phyloP scores from a whole-genome alignment of 2,113 vertebrate genomes.

The Syngnathus floridae region DNA sequence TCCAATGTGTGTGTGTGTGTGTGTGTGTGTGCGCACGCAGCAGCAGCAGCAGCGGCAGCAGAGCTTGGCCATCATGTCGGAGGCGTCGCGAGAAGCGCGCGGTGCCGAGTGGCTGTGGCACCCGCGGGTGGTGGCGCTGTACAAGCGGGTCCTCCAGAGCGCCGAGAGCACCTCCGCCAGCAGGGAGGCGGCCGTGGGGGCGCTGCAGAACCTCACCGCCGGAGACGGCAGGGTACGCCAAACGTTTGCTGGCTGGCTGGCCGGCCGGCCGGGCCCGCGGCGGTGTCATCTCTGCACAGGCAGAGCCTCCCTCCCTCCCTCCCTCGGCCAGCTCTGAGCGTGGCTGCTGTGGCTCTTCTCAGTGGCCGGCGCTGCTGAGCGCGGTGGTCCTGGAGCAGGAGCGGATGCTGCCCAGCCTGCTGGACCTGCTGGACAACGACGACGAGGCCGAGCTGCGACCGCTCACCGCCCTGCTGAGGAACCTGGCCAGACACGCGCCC shows the following conservation, averaged over 20 bases:
- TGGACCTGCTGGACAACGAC: slow-evolving; percentile 79
- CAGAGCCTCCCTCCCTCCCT: too few species aligned
- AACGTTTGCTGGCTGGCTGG: not conserved
- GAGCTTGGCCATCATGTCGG: slow-evolving; percentile 77
- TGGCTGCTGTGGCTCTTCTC: slow-evolving; percentile 12
- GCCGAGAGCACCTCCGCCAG: slow-evolving; percentile 76
- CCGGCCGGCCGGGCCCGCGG: too few species aligned
- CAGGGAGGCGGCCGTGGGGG: slow-evolving; percentile 80
- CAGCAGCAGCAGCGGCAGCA: slow-evolving; percentile 67
- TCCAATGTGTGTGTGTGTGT: too few species aligned
- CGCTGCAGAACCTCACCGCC: slow-evolving; percentile 89
- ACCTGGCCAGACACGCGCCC: slow-evolving; percentile 79
- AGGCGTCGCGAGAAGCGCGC: slow-evolving; percentile 83
- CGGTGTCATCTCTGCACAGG: too few species aligned
- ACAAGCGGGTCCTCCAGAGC: slow-evolving; percentile 82
- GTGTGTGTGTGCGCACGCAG: not conserved
- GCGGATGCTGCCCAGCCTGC: slow-evolving; percentile 81
- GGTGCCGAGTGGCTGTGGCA: slow-evolving; percentile 96
- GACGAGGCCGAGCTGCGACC: slow-evolving; percentile 82
- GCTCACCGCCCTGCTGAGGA: slow-evolving; percentile 85
- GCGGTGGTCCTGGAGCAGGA: slow-evolving; percentile 86
- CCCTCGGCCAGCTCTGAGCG: not conserved
- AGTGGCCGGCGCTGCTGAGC: slow-evolving; percentile 88
- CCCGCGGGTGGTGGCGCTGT: slow-evolving; percentile 81
- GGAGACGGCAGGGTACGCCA: slow-evolving; percentile 81